These are phyloP conservation scores for Candidula unifasciata DNA, from an alignment of 2,888 invertebrate genomes.

Conservation along the genomic window DNA sequence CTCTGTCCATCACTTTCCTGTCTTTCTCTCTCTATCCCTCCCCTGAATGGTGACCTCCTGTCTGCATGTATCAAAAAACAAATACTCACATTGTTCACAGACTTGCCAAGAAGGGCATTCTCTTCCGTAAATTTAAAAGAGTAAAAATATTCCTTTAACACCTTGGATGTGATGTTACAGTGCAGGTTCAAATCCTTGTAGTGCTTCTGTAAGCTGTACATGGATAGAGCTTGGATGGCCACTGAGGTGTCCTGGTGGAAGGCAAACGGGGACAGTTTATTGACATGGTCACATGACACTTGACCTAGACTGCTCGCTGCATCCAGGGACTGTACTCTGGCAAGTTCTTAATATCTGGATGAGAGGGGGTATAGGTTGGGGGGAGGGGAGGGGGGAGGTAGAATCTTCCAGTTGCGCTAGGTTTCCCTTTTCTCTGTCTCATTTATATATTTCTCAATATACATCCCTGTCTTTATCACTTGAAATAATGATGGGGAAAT, in stretches of 20 bases:
- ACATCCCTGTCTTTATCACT: no score
- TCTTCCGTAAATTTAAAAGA: conserved; percentile 51
- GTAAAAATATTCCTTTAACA: conserved; percentile 36
- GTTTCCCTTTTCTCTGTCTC: no score
- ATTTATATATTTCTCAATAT: no score
- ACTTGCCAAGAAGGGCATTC: conserved; percentile 51
- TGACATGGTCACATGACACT: not conserved
- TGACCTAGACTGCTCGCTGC: no score
- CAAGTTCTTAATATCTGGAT: no score
- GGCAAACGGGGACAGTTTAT: not conserved
- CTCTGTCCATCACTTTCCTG: not conserved
- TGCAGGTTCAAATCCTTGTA: conserved; percentile 36
- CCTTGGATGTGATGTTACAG: conserved; percentile 46
- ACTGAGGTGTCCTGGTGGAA: conserved; percentile 51
- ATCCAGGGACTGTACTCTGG: no score
- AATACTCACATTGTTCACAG: conserved; percentile 50
- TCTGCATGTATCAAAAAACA: not conserved
- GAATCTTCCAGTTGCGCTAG: no score
- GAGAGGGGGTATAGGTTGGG: no score
- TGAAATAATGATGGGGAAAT: no score
- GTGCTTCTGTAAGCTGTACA: conserved; percentile 51
- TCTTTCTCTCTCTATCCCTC: not conserved
- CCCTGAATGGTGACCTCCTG: not conserved
- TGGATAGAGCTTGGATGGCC: conserved; percentile 54
- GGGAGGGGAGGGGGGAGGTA: no score